Evolutionary conservation across 2,888 invertebrate species (phyloP).

Genomic region (Abscondita cerata): DNA sequence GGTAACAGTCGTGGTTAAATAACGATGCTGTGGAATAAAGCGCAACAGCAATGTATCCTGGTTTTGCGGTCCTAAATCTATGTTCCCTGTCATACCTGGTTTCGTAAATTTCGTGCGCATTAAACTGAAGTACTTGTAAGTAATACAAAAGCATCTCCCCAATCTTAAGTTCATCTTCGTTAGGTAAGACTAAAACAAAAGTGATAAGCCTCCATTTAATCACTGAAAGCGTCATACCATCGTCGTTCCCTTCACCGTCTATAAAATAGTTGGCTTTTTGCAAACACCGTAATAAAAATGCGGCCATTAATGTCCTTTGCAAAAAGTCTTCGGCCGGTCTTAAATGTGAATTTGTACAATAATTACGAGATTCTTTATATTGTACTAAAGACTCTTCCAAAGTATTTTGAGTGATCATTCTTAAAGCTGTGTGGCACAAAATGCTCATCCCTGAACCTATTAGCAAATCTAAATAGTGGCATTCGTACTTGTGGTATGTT

Average conservation of each 20-base stretch:
- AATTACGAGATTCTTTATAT: slow-evolving; percentile 63
- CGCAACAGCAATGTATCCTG: slow-evolving; percentile 71
- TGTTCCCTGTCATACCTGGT: slow-evolving; percentile 64
- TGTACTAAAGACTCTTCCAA: slow-evolving; percentile 61
- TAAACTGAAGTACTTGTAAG: slow-evolving; percentile 81
- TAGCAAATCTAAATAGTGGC: slow-evolving; percentile 74
- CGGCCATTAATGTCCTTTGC: slow-evolving; percentile 78
- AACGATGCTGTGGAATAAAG: slow-evolving; percentile 79
- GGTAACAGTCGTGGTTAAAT: slow-evolving; percentile 86
- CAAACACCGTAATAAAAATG: slow-evolving; percentile 75
- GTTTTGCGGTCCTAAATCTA: slow-evolving; percentile 61
- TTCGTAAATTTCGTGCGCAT: slow-evolving; percentile 84
- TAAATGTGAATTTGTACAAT: slow-evolving; percentile 70
- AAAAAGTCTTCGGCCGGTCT: slow-evolving; percentile 74
- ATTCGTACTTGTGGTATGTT: slow-evolving; percentile 78
- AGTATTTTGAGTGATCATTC: slow-evolving; percentile 77
- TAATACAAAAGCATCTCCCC: slow-evolving; percentile 72
- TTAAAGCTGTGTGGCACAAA: slow-evolving; percentile 74
- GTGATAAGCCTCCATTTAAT: too few relatives aligned
- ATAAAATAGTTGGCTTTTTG: slow-evolving; percentile 72
- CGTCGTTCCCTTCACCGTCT: slow-evolving; percentile 54
- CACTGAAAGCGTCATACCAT: too few relatives aligned
- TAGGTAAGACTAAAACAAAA: slow-evolving; percentile 49
- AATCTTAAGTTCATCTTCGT: slow-evolving; percentile 65
- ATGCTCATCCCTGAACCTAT: slow-evolving; percentile 83